Percentiles rank a stretch among this genome's conserved stretches.
These are phyloP conservation scores for Nymphicus hollandicus DNA, from an alignment of 2,113 vertebrate genomes.

Conservation along the genomic window DNA sequence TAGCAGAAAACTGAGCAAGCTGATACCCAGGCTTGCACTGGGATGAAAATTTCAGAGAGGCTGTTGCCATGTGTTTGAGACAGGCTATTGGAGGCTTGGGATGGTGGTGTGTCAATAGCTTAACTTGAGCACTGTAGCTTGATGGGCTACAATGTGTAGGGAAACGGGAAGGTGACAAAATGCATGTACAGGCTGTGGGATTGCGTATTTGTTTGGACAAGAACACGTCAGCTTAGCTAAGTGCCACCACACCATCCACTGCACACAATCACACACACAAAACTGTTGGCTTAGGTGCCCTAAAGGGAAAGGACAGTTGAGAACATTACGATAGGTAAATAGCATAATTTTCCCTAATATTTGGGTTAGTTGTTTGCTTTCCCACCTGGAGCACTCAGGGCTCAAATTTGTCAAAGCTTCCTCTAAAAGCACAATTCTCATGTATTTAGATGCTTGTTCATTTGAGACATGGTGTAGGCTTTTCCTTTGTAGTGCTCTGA, in stretches of 20 bases:
- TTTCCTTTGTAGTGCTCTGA: background rate
- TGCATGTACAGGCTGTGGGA: fast-evolving
- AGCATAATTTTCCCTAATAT: background rate
- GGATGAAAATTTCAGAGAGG: background rate
- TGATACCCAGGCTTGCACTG: background rate
- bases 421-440: background rate
- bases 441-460: background rate
- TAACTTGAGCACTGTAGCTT: background rate
- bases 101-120: background rate
- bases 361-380: background rate
- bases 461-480: background rate
- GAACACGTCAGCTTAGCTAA: background rate
- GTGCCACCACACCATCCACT: background rate
- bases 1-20: background rate
- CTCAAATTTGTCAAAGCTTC: background rate
- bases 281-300: no score
- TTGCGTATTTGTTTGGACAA: background rate
- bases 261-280: background rate
- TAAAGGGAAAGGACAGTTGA: background rate
- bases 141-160: background rate
- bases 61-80: background rate
- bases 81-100: background rate
- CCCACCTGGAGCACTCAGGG: background rate
- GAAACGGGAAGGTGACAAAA: background rate
- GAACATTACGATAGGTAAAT: background rate